A percentile compares a stretch with the other conserved stretches of the same genome.
Conservation (phyloP, 1,140 invertebrate species). For the Atopsyche davidsoni region DNA sequence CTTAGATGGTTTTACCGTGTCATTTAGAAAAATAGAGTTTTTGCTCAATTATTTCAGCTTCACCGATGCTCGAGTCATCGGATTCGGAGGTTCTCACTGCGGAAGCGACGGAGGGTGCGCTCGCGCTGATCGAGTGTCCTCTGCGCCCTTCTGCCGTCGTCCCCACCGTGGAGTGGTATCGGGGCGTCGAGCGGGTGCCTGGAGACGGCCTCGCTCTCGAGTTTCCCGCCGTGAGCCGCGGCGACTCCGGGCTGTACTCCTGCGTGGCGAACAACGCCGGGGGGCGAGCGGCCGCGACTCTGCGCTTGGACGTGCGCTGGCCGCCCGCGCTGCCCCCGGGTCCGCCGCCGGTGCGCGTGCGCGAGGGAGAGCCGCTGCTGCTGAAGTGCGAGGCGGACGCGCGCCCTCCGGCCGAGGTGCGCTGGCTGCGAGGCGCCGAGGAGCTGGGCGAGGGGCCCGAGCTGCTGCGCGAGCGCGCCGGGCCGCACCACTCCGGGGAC, state of each 20-base stretch:
- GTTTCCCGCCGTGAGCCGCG: slow-evolving; percentile 35
- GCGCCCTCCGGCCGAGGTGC: slow-evolving; percentile 39
- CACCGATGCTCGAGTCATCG: slow-evolving; percentile 34
- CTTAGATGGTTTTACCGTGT: neutral
- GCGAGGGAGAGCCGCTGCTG: slow-evolving; percentile 34
- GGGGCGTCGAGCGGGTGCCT: slow-evolving; percentile 34
- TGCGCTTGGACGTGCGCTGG: slow-evolving; percentile 37
- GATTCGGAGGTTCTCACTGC: slow-evolving; percentile 26
- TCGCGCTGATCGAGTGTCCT: slow-evolving; percentile 35
- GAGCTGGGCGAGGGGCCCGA: slow-evolving; percentile 36
- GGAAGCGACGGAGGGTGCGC: slow-evolving; percentile 34
- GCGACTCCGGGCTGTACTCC: slow-evolving; percentile 33
- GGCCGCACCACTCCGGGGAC: slow-evolving; percentile 33
- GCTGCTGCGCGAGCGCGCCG: slow-evolving; percentile 33
- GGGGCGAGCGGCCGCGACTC: slow-evolving; percentile 31
- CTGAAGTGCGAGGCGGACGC: slow-evolving; percentile 40
- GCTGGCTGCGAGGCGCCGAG: slow-evolving; percentile 27
- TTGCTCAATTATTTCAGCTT: slow-evolving; percentile 31
- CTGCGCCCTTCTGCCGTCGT: slow-evolving; percentile 22
- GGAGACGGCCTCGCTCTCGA: too few species aligned
- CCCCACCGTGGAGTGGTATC: slow-evolving; percentile 41
- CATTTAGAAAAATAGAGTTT: neutral
- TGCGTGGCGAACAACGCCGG: slow-evolving; percentile 38
- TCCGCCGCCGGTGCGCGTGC: slow-evolving; percentile 17
- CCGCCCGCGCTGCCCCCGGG: slow-evolving; percentile 29